A percentile compares a stretch with the other conserved stretches of the same genome.
Evolutionary conservation across 2,888 invertebrate species (phyloP).

Genomic region (Lithophane ornitopus): DNA sequence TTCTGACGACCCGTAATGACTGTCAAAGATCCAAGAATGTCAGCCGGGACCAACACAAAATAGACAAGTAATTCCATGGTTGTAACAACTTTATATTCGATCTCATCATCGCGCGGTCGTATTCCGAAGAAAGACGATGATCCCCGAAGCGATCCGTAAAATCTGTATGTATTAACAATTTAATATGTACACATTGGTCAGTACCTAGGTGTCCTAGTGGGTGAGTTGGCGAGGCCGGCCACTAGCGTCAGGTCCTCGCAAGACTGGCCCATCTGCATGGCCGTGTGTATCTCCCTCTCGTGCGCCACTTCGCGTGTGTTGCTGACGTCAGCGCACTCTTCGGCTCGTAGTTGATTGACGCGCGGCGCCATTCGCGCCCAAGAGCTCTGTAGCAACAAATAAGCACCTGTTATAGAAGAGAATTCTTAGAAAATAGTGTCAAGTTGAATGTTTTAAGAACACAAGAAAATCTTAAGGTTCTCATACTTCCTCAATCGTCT

Average conservation of each 20-base stretch:
- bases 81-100: background rate
- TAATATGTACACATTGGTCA: background rate
- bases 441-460: background rate
- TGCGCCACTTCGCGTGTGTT: constrained; percentile 97
- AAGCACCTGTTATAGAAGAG: constrained; percentile 42
- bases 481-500: background rate
- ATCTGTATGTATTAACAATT: background rate
- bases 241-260: constrained; percentile 96
- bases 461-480: background rate
- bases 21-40: too few species aligned
- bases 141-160: background rate
- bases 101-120: background rate
- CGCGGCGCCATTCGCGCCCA: constrained; percentile 94
- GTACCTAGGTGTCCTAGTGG: constrained; percentile 88
- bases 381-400: constrained; percentile 79
- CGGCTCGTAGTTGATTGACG: constrained; percentile 96
- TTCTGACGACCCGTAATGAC: too few species aligned
- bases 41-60: background rate
- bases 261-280: constrained; percentile 98
- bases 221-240: constrained; percentile 86
- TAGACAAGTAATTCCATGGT: background rate
- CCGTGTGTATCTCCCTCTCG: constrained; percentile 97
- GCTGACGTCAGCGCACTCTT: constrained; percentile 96
- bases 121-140: background rate
- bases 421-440: constrained; percentile 6